Conservation (phyloP, 2,888 invertebrate species). For the Cerceris ruficornis region DNA sequence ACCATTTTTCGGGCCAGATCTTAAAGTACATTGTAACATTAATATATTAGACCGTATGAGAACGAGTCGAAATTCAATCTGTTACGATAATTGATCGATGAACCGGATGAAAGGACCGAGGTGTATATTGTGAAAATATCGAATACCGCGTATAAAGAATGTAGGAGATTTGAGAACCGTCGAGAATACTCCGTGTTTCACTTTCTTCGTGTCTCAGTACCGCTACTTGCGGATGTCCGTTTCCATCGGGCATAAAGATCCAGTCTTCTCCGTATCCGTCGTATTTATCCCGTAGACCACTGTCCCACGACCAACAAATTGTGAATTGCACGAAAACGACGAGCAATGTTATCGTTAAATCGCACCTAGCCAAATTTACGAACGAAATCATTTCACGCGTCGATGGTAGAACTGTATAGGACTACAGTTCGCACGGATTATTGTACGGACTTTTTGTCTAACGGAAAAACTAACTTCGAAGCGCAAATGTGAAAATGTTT, state of each 20-base stretch:
- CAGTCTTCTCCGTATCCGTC: constrained; percentile 80
- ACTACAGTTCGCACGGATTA: too few relatives aligned
- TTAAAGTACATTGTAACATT: constrained; percentile 42
- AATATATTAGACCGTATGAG: too few relatives aligned
- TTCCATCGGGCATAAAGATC: constrained; percentile 81
- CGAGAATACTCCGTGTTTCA: constrained; percentile 67
- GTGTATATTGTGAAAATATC: not conserved
- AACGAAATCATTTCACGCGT: constrained; percentile 13
- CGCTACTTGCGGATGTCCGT: constrained; percentile 79
- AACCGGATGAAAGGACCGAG: too few relatives aligned
- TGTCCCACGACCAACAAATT: constrained; percentile 60
- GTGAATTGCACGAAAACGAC: constrained; percentile 17
- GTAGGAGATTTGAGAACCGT: constrained; percentile 70
- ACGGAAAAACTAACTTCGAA: not conserved
- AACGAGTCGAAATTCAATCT: too few relatives aligned
- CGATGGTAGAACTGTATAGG: too few relatives aligned
- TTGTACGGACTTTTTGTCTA: too few relatives aligned
- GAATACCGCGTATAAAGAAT: constrained; percentile 77
- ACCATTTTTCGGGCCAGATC: constrained; percentile 73
- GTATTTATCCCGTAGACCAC: constrained; percentile 73
- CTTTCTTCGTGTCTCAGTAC: constrained; percentile 73
- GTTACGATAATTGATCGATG: too few relatives aligned
- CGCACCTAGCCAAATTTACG: not conserved
- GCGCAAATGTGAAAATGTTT: not conserved
- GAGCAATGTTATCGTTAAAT: not conserved